Conservation (phyloP, 2,888 invertebrate species). For the Neuroscelio doddi region DNA sequence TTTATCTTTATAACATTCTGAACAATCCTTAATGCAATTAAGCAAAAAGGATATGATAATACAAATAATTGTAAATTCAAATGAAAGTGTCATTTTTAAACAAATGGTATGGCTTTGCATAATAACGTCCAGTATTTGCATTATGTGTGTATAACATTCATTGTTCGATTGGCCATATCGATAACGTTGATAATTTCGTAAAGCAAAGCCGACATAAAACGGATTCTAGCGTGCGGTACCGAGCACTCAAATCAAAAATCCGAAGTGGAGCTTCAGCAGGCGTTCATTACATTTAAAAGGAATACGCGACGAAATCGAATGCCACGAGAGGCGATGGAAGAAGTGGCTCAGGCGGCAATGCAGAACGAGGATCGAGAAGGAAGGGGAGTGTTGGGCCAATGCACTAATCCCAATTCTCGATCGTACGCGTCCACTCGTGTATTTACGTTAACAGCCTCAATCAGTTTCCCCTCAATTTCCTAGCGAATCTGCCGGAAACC, state of each 20-base stretch:
- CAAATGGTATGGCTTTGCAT: too few relatives aligned
- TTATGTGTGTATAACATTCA: not conserved
- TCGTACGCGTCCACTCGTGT: slow-evolving; percentile 56
- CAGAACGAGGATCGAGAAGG: slow-evolving; percentile 21
- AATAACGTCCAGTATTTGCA: too few relatives aligned
- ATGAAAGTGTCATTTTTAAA: too few relatives aligned
- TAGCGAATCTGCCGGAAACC: too few relatives aligned
- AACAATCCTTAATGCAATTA: too few relatives aligned
- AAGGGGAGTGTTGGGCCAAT: slow-evolving; percentile 50
- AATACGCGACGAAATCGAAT: slow-evolving; percentile 17
- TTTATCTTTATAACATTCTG: too few relatives aligned
- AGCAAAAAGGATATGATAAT: too few relatives aligned
- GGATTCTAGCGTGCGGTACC: slow-evolving; percentile 51
- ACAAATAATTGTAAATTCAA: too few relatives aligned
- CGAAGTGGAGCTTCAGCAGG: slow-evolving; percentile 48
- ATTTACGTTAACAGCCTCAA: slow-evolving; percentile 64
- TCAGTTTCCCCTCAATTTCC: slow-evolving; percentile 63
- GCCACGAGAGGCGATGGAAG: slow-evolving; percentile 15
- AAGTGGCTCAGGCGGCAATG: slow-evolving; percentile 22
- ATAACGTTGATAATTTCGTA: slow-evolving; percentile 21
- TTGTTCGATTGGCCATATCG: slow-evolving; percentile 9
- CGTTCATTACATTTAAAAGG: slow-evolving; percentile 42
- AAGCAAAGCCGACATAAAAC: slow-evolving; percentile 37
- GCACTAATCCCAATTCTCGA: slow-evolving; percentile 64
- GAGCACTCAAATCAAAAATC: slow-evolving; percentile 62